Evolutionary conservation across 2,888 invertebrate genomes (phyloP).

Genomic region (Hoplodrina ambigua): DNA sequence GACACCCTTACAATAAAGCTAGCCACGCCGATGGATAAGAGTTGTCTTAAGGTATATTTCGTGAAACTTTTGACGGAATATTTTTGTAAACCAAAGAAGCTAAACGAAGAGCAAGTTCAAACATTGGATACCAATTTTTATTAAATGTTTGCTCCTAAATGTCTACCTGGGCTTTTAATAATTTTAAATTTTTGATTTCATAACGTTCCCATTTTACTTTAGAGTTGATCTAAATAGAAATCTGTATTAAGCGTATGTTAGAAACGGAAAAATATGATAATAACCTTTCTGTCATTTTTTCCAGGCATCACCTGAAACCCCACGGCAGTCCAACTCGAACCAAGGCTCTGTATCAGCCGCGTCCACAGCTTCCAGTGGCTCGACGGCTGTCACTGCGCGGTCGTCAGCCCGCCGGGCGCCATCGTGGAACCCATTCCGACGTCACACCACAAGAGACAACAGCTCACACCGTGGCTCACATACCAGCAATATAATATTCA

Average conservation of each 20-base stretch:
- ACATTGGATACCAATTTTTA: no score
- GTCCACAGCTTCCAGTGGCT: conserved; percentile 84
- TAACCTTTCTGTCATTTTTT: neutral
- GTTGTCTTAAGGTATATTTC: conserved; percentile 92
- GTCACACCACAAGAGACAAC: conserved; percentile 90
- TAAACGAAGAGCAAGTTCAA: no score
- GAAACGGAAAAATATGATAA: no score
- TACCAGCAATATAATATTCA: conserved; percentile 90
- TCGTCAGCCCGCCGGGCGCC: conserved; percentile 88
- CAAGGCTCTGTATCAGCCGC: conserved; percentile 88
- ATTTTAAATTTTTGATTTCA: no score
- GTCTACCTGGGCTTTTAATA: no score
- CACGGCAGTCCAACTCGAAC: conserved; percentile 81
- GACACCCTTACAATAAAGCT: conserved; percentile 95
- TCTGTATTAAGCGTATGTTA: neutral
- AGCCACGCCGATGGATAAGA: conserved; percentile 97
- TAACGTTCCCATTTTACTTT: neutral
- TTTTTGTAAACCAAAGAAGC: no score
- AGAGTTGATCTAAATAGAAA: neutral
- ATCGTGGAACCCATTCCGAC: conserved; percentile 94
- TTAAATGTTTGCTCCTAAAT: no score
- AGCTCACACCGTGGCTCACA: conserved; percentile 86
- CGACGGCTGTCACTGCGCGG: conserved; percentile 79
- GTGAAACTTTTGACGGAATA: no score
- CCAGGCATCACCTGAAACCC: conserved; percentile 76